Percentiles rank a stretch among this genome's conserved stretches.
phyloP scores from a whole-genome alignment of 2,113 vertebrate species.

The Prolemur simus region DNA sequence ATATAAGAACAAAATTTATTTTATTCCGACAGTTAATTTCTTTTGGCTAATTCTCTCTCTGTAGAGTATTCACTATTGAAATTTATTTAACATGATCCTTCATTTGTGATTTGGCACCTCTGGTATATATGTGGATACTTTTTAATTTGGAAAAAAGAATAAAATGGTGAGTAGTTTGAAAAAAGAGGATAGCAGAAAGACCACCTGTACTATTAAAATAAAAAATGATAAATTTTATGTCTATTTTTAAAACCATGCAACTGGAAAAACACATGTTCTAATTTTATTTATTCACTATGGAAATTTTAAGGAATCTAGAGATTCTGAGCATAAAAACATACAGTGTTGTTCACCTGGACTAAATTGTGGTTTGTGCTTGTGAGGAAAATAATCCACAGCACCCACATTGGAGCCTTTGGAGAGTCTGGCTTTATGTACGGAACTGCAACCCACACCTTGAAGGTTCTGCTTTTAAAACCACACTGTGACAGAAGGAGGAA shows the following conservation, averaged over 20 bases:
- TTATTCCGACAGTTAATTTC: not conserved
- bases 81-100: conserved; percentile 28
- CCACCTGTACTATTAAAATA: conserved; percentile 23
- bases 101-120: not conserved
- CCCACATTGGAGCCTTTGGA: not conserved
- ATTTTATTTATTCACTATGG: conserved; percentile 27
- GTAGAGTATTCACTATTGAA: not conserved
- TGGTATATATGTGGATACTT: not conserved
- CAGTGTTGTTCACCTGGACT: not conserved
- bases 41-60: not conserved
- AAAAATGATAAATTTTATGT: not conserved
- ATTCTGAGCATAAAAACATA: conserved; percentile 9
- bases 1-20: not conserved
- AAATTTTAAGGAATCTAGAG: conserved; percentile 29
- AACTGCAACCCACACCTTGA: not conserved
- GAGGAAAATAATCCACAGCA: not conserved
- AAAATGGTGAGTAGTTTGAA: not conserved
- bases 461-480: not conserved
- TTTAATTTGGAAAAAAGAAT: not conserved
- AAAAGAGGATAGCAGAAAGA: not conserved
- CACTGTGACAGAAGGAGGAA: no score
- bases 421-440: not conserved
- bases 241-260: conserved; percentile 46
- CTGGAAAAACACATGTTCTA: conserved; percentile 3
- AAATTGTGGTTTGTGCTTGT: not conserved